Base-by-base conservation (phyloP, 2,888 invertebrate species). In the Drosophila nr. perissopoda region DNA sequence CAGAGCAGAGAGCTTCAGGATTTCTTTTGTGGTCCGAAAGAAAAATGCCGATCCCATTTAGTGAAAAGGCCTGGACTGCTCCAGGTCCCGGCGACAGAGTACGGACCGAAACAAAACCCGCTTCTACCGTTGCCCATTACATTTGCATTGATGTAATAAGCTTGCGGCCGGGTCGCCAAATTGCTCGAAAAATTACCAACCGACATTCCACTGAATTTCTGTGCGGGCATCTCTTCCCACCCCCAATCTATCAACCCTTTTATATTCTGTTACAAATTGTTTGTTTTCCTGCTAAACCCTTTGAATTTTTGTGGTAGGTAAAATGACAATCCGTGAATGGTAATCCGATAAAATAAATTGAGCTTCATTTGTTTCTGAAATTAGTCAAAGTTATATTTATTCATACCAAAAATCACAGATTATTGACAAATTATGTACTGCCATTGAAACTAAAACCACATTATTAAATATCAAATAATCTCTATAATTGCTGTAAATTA, bases 81-180 rank as follows among this genome's bases (percentile, higher is more conserved):
- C 42, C 18, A 66, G 34, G 49, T n/a, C 34, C 42, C 13, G 13
- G 45, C 34, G 64, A 38, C 27, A 34, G 62, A 21, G 25, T 51
- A 16, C 33, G 48, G 48, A 59, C 45, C 31, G n/a, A 40, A 13
- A 21, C 45, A 21, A 21, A 49, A 36, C 10, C 45, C 34, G 51
- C 58, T 25, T 31, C 31, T 33, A 29, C n/a, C 49, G 36, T 49
- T 29, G 21, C 52, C 73, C 78, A 72, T 81, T 58, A 56, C 77
- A 90, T 86, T 86, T 90, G 87, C 90, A 86, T 90, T 86, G 90
- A 90, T 86, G 82, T 86, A 90, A 90, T 86, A 89, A 83, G 89
- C 89, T 87, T 86, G 87, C 73, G 89, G 87, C 66, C 77, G 75
- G 62, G 75, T 72, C 67, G 69, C 72, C 89, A 87, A 85, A 89